These are phyloP conservation scores for Perithous albicinctus DNA, from an alignment of 2,888 invertebrate genomes.

Conservation along the genomic window DNA sequence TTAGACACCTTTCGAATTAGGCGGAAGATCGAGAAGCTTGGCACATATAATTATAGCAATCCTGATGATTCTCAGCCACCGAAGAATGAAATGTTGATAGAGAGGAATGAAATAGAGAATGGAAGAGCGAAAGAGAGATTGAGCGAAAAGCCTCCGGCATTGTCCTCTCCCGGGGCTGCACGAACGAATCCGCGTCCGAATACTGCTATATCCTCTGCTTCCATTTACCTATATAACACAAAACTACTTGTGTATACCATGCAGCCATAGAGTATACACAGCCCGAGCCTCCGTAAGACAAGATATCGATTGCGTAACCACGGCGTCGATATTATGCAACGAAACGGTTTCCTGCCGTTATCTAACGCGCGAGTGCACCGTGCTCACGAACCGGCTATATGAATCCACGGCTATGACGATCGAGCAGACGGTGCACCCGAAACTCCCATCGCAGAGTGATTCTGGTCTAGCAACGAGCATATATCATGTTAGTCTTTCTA, in stretches of 20 bases:
- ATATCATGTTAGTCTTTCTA: not conserved
- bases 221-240: constrained; percentile 19
- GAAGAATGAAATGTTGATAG: constrained; percentile 39
- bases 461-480: not conserved
- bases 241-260: constrained; percentile 2
- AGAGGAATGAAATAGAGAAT: constrained; percentile 11
- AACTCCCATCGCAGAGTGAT: constrained; percentile 13
- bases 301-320: constrained; percentile 78
- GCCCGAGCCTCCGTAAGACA: constrained; percentile 59
- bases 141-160: constrained; percentile 8
- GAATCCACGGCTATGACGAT: not conserved
- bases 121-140: constrained; percentile 10
- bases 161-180: not conserved
- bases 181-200: constrained; percentile 20
- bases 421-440: constrained; percentile 7
- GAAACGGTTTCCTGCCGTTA: constrained; percentile 80
- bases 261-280: constrained; percentile 9
- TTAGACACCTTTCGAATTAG: constrained; percentile 24
- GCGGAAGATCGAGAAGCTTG: constrained; percentile 41
- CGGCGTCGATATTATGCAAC: constrained; percentile 78
- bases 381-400: constrained; percentile 49
- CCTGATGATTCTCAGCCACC: constrained; percentile 26
- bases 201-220: constrained; percentile 30
- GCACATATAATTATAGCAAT: constrained; percentile 58
- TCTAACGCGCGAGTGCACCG: constrained; percentile 73